phyloP scores from a whole-genome alignment of 53 echinoderm and acorn worm genomes.

The Astropecten irregularis region DNA sequence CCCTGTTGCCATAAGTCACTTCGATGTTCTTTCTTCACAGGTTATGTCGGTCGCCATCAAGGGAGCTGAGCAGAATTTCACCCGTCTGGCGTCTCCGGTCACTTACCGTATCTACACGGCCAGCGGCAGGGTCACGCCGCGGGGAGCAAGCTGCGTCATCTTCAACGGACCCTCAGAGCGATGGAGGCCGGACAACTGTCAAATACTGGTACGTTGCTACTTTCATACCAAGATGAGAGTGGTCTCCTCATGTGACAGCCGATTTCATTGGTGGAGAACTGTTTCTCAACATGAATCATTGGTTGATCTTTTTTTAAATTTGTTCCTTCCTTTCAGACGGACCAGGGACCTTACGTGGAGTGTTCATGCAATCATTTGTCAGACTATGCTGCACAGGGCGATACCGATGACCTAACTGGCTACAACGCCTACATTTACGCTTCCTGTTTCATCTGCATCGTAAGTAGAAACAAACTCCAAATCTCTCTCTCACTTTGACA shows the following conservation, averaged over 20 bases:
- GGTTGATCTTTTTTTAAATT: no score
- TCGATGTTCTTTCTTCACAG: no score
- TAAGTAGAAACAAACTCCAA: conserved; percentile 58
- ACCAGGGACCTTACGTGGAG: conserved; percentile 82
- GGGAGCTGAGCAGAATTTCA: conserved; percentile 92
- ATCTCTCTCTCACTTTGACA: background rate
- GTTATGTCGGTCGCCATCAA: conserved; percentile 90
- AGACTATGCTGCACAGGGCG: conserved; percentile 84
- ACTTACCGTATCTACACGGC: conserved; percentile 85
- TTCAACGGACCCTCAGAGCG: conserved; percentile 78
- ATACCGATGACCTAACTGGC: conserved; percentile 90
- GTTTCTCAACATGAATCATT: no score
- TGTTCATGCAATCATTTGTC: conserved; percentile 94
- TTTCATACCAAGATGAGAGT: background rate
- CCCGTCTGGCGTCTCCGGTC: conserved; percentile 74
- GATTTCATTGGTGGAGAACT: background rate
- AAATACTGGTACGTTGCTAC: conserved; percentile 70
- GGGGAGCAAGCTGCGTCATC: conserved; percentile 84
- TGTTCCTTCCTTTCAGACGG: conserved; percentile 57
- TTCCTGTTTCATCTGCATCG: conserved; percentile 90
- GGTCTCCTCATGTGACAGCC: background rate
- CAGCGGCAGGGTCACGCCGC: conserved; percentile 79
- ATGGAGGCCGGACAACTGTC: conserved; percentile 78
- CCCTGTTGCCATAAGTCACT: no score
- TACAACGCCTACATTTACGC: conserved; percentile 84